A percentile compares a stretch with the other conserved stretches of the same genome.
phyloP scores from a whole-genome alignment of 2,797 vertebrate genomes.

The Myiotriccus ornatus region DNA sequence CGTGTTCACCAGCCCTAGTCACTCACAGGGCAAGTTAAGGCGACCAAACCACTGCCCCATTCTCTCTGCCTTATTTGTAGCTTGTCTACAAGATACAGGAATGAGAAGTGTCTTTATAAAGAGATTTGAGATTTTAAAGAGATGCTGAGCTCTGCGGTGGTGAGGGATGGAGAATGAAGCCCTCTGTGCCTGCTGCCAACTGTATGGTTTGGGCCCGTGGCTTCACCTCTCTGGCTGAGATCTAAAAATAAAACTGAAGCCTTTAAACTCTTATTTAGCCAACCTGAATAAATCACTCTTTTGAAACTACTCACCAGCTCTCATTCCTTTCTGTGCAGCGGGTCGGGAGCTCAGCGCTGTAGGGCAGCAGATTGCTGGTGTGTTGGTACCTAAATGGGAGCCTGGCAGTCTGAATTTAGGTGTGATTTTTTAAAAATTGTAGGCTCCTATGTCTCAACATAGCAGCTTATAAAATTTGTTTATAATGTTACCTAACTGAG shows the following conservation, averaged over 20 bases:
- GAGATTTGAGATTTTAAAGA: neutral
- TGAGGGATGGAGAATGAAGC: neutral
- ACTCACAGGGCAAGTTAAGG: neutral
- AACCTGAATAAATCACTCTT: neutral
- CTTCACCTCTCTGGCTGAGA: neutral
- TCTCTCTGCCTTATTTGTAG: neutral
- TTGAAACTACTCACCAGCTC: neutral
- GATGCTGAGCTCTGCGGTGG: neutral
- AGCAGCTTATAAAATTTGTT: slow-evolving; percentile 28
- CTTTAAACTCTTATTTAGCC: neutral
- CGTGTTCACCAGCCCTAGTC: neutral
- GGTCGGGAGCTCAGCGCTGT: neutral
- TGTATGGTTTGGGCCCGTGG: neutral
- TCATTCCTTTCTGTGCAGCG: neutral
- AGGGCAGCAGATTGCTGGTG: neutral
- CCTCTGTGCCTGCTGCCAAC: neutral
- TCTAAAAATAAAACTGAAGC: neutral
- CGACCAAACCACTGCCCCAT: neutral
- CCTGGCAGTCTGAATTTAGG: neutral
- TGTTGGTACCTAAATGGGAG: neutral
- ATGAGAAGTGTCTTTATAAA: neutral
- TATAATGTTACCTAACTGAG: neutral
- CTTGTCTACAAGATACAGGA: neutral
- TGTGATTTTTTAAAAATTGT: neutral
- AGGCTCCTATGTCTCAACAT: neutral